Evolutionary conservation across 1,140 invertebrate species (phyloP), one percentile per base, ranked within the genome.

Genomic region (Physella acuta): DNA sequence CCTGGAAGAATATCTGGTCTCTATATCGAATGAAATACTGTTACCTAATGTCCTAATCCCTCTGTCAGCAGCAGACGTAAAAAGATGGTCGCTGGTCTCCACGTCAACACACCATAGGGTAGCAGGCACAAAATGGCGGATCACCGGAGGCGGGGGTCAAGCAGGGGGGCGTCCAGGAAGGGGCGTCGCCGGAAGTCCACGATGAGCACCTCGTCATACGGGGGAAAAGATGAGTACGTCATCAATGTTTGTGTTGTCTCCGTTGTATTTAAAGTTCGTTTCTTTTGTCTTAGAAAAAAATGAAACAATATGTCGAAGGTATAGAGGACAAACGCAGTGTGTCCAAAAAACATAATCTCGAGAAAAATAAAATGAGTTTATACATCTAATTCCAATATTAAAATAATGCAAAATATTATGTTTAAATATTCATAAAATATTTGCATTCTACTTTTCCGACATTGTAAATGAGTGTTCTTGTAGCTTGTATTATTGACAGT

Each of bases 151-250:
- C 30, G 70, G 26, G 51, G 17, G 20, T 71, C 70, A 0, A 24
- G 30, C 3, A 26, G 63, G 20, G 31, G 60, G 16, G 52, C 63
- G 1, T 59, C 56, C 3, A 58, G 34, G 39, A 53, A 36, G 49
- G 30, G 58, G 52, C 61, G 63, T 20, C 26, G 70, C 26, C 55
- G 70, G 28, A 51, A 49, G 17, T 71, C 70, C n/a, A 49, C 36
- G 24, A 66, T 58, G 14, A 71, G 63, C 31, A 53, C 30, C 3
- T 71, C 70, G 17, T 71, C 70, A 5, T 52, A 65, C 26, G 63
- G 63, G 14, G 63, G 56, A 11, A 16, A 36, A 11, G 56, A 63
- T 30, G 70, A 71, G 70, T 71, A 65, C n/a, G 68, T 24, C n/a
- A 11, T 62, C 16, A 20, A 17, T 67, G 16, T 37, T 4, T 0